phyloP scores from a whole-genome alignment of 2,113 vertebrate species.

The Benthochromis sp. region DNA sequence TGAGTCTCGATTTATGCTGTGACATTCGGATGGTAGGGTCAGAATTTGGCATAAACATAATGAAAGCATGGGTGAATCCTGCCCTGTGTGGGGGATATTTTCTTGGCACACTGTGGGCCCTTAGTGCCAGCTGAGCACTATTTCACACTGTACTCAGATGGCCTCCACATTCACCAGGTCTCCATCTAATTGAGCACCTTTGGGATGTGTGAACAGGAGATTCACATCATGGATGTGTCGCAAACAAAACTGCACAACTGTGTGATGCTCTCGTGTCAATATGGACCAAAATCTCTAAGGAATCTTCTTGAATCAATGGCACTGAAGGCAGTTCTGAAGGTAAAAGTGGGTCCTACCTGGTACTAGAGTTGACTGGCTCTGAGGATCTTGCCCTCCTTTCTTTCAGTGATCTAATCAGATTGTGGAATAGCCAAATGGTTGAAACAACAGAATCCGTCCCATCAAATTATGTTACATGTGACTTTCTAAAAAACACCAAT shows the following conservation, averaged over 20 bases:
- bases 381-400: background rate
- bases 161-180: background rate
- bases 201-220: background rate
- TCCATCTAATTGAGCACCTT: background rate
- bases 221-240: background rate
- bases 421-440: background rate
- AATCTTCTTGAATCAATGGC: background rate
- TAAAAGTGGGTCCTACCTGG: background rate
- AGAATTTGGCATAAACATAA: background rate
- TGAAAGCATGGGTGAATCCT: background rate
- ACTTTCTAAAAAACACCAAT: background rate
- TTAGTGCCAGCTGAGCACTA: background rate
- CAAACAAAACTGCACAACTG: background rate
- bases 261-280: background rate
- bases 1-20: background rate
- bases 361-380: background rate
- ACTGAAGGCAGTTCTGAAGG: background rate
- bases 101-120: background rate
- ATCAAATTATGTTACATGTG: background rate
- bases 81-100: background rate
- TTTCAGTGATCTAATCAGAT: background rate
- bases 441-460: background rate
- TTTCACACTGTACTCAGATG: background rate
- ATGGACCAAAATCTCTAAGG: background rate
- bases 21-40: background rate